Conservation (phyloP, 2,888 invertebrate species). For the Augochlorella aurata region DNA sequence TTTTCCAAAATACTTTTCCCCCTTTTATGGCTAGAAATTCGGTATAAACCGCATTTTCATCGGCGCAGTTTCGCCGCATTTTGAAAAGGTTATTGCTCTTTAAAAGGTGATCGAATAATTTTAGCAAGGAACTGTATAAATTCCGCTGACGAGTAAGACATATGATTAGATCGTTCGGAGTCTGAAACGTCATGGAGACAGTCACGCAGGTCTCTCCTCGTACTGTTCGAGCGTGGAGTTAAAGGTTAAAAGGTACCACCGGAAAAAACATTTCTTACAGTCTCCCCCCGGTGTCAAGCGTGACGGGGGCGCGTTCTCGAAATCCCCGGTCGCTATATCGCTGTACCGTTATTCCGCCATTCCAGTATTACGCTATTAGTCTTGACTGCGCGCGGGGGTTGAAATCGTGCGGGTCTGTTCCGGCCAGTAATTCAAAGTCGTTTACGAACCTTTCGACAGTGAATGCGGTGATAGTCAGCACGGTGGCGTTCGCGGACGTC, state of each 20-base stretch:
- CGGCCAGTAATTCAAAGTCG: slow-evolving; percentile 12
- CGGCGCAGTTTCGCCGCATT: too few relatives aligned
- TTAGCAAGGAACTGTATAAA: too few relatives aligned
- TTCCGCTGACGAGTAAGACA: too few relatives aligned
- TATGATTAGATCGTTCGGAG: too few relatives aligned
- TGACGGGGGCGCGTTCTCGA: neutral
- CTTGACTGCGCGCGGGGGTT: neutral
- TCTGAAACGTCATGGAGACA: too few relatives aligned
- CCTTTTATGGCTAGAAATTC: too few relatives aligned
- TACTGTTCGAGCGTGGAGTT: neutral
- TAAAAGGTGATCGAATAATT: too few relatives aligned
- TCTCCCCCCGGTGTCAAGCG: neutral
- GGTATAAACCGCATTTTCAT: too few relatives aligned
- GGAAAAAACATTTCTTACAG: neutral
- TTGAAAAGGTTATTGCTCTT: too few relatives aligned
- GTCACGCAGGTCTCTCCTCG: too few relatives aligned
- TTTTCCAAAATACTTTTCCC: too few relatives aligned
- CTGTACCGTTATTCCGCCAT: too few relatives aligned
- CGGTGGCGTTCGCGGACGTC: slow-evolving; percentile 83
- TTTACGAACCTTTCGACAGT: slow-evolving; percentile 84
- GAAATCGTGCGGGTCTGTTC: neutral
- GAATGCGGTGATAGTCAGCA: slow-evolving; percentile 87
- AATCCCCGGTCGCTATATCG: neutral
- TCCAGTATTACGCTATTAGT: neutral
- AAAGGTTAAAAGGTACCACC: neutral